phyloP scores from a whole-genome alignment of 2,797 vertebrate species.

The Crenichthys baileyi region DNA sequence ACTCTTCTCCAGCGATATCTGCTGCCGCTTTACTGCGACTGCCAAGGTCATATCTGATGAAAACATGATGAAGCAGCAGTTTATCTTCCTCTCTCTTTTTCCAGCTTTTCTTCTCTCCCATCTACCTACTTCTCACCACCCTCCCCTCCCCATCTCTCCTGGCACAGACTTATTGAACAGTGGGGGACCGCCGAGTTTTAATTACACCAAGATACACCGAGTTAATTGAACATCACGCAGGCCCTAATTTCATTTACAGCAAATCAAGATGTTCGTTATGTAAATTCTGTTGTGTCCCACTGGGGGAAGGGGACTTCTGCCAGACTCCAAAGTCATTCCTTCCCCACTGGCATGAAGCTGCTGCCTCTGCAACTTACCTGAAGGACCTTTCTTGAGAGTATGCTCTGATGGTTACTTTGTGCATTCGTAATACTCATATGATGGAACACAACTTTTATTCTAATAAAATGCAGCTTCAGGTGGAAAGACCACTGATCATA shows the following conservation, averaged over 20 bases:
- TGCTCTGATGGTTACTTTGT: slow-evolving; percentile 24
- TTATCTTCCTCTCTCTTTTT: slow-evolving; percentile 57
- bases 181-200: slow-evolving; percentile 76
- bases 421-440: slow-evolving; percentile 36
- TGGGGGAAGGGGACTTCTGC: slow-evolving; percentile 57
- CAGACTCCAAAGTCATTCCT: slow-evolving; percentile 70
- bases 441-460: not conserved
- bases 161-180: slow-evolving; percentile 74
- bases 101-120: not conserved
- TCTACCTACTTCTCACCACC: not conserved
- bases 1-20: slow-evolving; percentile 78
- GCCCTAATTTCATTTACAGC: slow-evolving; percentile 78
- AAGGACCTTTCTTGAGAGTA: slow-evolving; percentile 44
- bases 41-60: slow-evolving; percentile 83
- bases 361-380: slow-evolving; percentile 58
- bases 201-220: slow-evolving; percentile 72
- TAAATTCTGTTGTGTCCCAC: slow-evolving; percentile 68
- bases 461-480: not conserved
- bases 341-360: slow-evolving; percentile 48
- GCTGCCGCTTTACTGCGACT: slow-evolving; percentile 57
- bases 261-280: slow-evolving; percentile 84
- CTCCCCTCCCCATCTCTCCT: slow-evolving; percentile 27
- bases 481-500: not conserved
- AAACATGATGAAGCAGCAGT: slow-evolving; percentile 82
- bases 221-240: slow-evolving; percentile 79